A percentile compares a stretch with the other conserved stretches of the same genome.
Conservation (phyloP, 2,888 invertebrate species). For the Sialis fuliginosa region DNA sequence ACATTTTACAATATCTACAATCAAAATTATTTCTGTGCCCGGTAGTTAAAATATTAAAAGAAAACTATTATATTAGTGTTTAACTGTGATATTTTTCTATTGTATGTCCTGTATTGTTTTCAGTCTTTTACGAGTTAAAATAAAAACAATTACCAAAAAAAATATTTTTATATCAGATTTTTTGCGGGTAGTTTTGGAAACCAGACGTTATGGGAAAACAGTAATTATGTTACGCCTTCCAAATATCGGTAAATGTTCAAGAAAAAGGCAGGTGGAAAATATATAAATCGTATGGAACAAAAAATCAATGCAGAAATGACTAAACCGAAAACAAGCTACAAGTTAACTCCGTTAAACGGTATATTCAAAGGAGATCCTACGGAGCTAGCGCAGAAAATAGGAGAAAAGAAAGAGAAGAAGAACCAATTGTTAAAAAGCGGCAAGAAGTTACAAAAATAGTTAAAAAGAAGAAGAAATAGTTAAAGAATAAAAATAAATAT, state of each 20-base stretch:
- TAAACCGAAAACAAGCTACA: constrained; percentile 52
- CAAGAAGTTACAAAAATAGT: no score
- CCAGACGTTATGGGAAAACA: constrained; percentile 82
- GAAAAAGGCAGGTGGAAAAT: constrained; percentile 29
- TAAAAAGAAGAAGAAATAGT: no score
- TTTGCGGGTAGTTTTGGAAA: constrained; percentile 93
- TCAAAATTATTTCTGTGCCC: background rate
- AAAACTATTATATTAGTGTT: no score
- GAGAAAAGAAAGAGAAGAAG: no score
- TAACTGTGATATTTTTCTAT: no score
- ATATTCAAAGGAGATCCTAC: constrained; percentile 51
- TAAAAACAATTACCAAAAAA: no score
- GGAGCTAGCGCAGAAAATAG: constrained; percentile 27
- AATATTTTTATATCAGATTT: constrained; percentile 43
- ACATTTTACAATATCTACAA: no score
- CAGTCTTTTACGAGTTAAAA: no score
- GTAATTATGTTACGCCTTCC: constrained; percentile 78
- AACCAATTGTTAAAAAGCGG: no score
- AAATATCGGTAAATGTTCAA: constrained; percentile 48
- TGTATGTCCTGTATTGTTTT: no score
- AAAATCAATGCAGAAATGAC: constrained; percentile 58
- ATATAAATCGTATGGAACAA: constrained; percentile 61
- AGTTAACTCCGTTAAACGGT: constrained; percentile 52
- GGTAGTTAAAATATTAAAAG: background rate
- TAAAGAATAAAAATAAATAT: no score